These are phyloP conservation scores for Allolobophora icterica DNA, from an alignment of 2,888 invertebrate genomes.

Conservation along the genomic window DNA sequence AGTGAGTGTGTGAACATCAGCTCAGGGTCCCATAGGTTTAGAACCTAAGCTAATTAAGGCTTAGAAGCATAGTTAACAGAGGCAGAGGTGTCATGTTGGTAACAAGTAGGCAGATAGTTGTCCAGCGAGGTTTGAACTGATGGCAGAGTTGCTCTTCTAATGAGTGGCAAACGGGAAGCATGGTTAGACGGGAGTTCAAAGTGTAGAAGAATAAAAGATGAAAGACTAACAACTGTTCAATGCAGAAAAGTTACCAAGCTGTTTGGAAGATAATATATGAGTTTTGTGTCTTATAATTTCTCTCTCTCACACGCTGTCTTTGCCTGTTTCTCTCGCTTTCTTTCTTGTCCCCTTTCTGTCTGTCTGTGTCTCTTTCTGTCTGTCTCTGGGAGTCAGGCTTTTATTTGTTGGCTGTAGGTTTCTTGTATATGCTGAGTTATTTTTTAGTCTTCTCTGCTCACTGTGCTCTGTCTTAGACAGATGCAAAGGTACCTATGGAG, in stretches of 20 bases:
- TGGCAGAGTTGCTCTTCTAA: not conserved
- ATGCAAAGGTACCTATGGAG: not conserved
- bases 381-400: not conserved
- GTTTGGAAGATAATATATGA: not conserved
- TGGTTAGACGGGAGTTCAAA: no score
- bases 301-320: not conserved
- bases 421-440: not conserved
- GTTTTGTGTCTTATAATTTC: not conserved
- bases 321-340: not conserved
- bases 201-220: not conserved
- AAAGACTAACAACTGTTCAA: not conserved
- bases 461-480: not conserved
- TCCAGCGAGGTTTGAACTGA: not conserved
- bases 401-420: not conserved
- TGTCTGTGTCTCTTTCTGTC: conserved; percentile 18
- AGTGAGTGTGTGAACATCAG: no score
- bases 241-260: not conserved
- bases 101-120: not conserved
- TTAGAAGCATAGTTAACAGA: conserved; percentile 8
- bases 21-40: not conserved
- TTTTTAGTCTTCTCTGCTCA: not conserved
- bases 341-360: conserved; percentile 7
- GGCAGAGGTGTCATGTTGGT: not conserved
- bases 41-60: not conserved
- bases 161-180: not conserved